Evolutionary conservation across 2,113 vertebrate genomes (phyloP).

Genomic region (Paracyprichromis sp.): DNA sequence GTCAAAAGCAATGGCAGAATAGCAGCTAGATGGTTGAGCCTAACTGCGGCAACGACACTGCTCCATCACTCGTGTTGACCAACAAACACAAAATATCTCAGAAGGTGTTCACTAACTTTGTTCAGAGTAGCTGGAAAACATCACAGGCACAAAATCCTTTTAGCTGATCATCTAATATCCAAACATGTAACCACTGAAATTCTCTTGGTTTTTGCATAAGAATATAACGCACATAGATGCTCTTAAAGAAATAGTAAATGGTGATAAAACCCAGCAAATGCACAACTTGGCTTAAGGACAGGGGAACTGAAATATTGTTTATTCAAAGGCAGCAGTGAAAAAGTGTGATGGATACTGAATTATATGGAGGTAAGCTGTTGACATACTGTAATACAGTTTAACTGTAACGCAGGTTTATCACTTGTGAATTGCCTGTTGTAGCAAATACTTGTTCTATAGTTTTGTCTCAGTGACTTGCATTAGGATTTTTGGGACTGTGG

Average conservation of each 20-base stretch:
- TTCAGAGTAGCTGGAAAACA: neutral
- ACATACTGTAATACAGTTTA: neutral
- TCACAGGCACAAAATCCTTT: neutral
- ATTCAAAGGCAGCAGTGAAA: neutral
- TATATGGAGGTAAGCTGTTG: neutral
- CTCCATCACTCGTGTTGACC: neutral
- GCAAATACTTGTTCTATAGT: neutral
- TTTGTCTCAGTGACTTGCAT: neutral
- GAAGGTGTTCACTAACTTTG: neutral
- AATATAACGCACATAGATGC: neutral
- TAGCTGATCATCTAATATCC: neutral
- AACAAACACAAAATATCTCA: neutral
- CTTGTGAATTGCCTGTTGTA: neutral
- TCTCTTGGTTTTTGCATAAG: neutral
- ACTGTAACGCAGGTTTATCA: neutral
- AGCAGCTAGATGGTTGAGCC: neutral
- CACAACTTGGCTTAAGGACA: neutral
- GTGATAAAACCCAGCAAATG: neutral
- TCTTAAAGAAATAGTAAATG: neutral
- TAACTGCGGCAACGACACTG: neutral
- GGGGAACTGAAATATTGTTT: neutral
- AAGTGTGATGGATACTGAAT: neutral
- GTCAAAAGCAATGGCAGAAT: neutral
- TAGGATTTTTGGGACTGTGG: neutral
- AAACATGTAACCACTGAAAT: neutral